Conservation (phyloP, 2,113 vertebrate genomes). For the Pseudorectes ferrugineus region DNA sequence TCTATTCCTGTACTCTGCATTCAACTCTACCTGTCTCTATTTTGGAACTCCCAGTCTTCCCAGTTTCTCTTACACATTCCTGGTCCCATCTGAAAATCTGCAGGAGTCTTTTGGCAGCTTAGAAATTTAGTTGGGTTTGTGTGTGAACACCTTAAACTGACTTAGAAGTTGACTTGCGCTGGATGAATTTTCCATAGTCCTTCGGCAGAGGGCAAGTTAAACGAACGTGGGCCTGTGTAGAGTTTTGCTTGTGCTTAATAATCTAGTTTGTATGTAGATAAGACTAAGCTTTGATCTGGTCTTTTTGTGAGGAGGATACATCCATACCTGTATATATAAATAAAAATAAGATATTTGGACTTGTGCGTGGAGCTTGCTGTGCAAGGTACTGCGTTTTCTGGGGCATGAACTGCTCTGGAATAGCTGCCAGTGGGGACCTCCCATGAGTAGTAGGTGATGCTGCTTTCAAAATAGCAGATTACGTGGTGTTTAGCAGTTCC, state of each 20-base stretch:
- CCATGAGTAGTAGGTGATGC: neutral
- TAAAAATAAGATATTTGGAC: neutral
- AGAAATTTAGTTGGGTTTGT: neutral
- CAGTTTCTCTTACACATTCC: neutral
- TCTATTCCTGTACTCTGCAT: neutral
- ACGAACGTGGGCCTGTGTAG: neutral
- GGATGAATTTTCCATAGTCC: neutral
- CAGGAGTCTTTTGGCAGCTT: neutral
- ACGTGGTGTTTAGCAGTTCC: neutral
- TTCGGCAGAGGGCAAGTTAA: neutral
- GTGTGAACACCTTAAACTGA: neutral
- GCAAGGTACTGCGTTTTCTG: neutral
- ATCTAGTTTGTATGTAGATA: neutral
- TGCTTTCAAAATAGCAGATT: neutral
- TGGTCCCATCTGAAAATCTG: neutral
- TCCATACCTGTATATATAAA: neutral
- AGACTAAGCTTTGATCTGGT: neutral
- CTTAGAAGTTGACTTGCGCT: neutral
- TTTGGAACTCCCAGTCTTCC: neutral
- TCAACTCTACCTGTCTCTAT: neutral
- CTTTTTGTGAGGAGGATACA: neutral
- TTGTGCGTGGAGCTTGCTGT: neutral
- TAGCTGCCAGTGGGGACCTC: neutral
- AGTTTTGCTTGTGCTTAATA: neutral
- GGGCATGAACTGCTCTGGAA: neutral